Evolutionary conservation across 2,888 invertebrate genomes (phyloP).

Genomic region (Entomobrya multifasciata): DNA sequence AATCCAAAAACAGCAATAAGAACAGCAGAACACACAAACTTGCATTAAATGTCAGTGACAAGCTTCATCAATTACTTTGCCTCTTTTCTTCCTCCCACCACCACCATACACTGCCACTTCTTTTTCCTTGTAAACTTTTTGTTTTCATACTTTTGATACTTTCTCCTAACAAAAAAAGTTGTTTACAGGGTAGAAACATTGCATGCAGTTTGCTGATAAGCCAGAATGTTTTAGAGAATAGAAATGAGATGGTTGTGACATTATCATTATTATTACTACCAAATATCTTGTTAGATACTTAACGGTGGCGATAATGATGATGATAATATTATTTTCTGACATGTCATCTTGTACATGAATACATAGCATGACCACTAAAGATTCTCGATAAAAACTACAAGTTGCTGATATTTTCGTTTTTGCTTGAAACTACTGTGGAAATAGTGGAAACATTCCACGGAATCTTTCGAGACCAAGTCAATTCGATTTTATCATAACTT

Average conservation of each 20-base stretch:
- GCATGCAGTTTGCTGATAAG: background rate
- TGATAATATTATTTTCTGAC: slow-evolving; percentile 14
- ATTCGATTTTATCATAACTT: too few relatives aligned
- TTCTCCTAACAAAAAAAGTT: background rate
- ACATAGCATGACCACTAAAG: background rate
- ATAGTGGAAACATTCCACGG: too few relatives aligned
- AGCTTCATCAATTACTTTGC: slow-evolving; percentile 56
- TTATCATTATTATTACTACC: too few relatives aligned
- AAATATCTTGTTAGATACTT: too few relatives aligned
- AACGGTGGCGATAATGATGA: background rate
- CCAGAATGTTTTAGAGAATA: too few relatives aligned
- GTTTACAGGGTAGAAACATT: background rate
- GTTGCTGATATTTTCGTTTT: too few relatives aligned
- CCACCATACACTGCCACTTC: too few relatives aligned
- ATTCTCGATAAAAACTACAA: background rate
- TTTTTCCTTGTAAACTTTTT: slow-evolving; percentile 23
- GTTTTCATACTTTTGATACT: background rate
- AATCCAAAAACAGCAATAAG: background rate
- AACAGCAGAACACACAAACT: slow-evolving; percentile 4
- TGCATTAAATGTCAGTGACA: slow-evolving; percentile 59
- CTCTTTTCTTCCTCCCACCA: background rate
- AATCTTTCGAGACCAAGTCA: too few relatives aligned
- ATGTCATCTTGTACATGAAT: background rate
- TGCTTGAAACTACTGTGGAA: too few relatives aligned
- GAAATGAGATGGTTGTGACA: too few relatives aligned